phyloP scores from a whole-genome alignment of 53 echinoderm and acorn worm genomes.

The Antedon mediterranea region DNA sequence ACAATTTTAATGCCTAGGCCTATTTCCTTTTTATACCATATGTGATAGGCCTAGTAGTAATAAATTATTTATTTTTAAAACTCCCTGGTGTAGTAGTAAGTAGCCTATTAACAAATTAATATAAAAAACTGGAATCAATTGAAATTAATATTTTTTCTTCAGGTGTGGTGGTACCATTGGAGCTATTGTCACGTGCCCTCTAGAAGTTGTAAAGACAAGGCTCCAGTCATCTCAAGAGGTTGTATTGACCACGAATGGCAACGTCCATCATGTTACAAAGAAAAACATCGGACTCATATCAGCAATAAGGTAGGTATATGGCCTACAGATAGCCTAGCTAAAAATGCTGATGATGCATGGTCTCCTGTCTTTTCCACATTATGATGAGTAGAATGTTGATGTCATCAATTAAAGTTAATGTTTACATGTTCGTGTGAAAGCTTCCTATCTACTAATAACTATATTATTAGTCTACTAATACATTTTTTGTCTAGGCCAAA shows the following conservation, averaged over 20 bases:
- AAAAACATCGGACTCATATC: not conserved
- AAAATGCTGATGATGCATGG: no score
- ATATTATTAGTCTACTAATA: no score
- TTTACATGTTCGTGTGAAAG: no score
- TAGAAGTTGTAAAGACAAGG: slow-evolving; percentile 88
- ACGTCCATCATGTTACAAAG: not conserved
- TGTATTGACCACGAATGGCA: not conserved
- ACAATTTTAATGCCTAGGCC: no score
- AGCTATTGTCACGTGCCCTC: slow-evolving; percentile 84
- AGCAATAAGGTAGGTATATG: not conserved
- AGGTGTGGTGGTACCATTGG: slow-evolving; percentile 89
- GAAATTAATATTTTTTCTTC: slow-evolving; percentile 3
- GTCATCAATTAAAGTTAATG: no score
- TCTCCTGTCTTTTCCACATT: no score
- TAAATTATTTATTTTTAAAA: not conserved
- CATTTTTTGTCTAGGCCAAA: no score
- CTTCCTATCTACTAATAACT: no score
- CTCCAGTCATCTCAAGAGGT: slow-evolving; percentile 50
- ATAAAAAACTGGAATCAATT: not conserved
- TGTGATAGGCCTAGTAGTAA: no score
- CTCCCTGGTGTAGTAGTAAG: not conserved
- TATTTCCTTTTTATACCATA: no score
- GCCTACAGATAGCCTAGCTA: not conserved
- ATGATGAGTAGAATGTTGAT: no score
- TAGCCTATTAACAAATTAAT: not conserved